These are phyloP conservation scores for Echinops telfairi DNA, from an alignment of 2,113 vertebrate species.

Conservation along the genomic window DNA sequence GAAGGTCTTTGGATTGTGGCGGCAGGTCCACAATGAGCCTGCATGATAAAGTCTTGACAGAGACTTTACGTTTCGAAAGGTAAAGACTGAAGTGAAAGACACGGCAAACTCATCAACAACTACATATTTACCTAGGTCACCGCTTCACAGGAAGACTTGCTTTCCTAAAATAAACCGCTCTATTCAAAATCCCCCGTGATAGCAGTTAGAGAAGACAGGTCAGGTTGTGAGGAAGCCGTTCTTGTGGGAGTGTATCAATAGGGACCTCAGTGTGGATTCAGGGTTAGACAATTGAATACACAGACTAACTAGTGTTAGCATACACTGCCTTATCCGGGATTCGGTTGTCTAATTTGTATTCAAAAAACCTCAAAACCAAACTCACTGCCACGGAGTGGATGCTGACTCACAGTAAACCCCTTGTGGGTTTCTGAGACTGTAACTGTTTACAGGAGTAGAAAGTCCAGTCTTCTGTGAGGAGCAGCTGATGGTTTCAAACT, in stretches of 20 bases:
- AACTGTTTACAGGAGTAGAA: no score
- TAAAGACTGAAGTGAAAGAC: slow-evolving; percentile 17
- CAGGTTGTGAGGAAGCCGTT: background rate
- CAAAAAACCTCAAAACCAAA: no score
- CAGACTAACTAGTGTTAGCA: background rate
- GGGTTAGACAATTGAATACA: background rate
- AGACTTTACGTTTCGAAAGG: slow-evolving; percentile 25
- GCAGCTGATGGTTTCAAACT: no score
- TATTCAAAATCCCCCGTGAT: background rate
- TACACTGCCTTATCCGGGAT: background rate
- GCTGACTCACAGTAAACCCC: no score
- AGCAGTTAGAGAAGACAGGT: background rate
- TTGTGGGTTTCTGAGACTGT: no score
- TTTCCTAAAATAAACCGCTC: background rate
- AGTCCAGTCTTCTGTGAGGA: no score
- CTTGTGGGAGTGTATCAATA: background rate
- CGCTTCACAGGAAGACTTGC: background rate
- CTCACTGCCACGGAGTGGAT: no score
- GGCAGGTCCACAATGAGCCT: slow-evolving; percentile 52
- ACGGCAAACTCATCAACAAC: slow-evolving; percentile 15
- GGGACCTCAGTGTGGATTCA: background rate
- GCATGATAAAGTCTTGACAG: slow-evolving; percentile 26
- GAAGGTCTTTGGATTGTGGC: slow-evolving; percentile 4
- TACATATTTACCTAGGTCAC: background rate
- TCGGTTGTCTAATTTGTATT: background rate